Base-by-base conservation (phyloP, 2,797 vertebrate species). In the Gymnocypris eckloni region DNA sequence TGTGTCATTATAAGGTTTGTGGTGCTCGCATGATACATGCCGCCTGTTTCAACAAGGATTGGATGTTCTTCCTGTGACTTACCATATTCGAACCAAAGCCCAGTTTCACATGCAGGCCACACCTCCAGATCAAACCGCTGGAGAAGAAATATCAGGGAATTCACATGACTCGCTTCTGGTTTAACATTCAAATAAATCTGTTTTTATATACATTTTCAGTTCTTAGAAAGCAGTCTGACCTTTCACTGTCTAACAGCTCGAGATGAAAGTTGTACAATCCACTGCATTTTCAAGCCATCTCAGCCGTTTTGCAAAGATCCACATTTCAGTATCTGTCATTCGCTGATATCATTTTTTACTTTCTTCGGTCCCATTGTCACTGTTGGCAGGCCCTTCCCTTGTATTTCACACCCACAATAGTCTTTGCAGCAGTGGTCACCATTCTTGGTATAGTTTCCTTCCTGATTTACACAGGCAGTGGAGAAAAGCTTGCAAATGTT, bases 1-100 rank as follows among this genome's bases (percentile, higher is more conserved):
- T 99, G 98, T 5, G 98, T 99, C 90, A 99, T 99, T 89, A 99
- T 99, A 89, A 99, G 98, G 98, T 99, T 92, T 16, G 0, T 59
- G 22, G 33, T 61, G 45, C 64, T 43, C 13, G 20, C n/a, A 25
- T 33, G 52, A 39, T 81, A 45, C 25, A 25, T 61, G 56, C 28
- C 1, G 1, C 22, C 18, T 33, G 25, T 48, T 72, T 66, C 20
- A 28, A 41, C 45, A 41, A 1, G 1, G 61, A 80, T 80, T 66
- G 66, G 9, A 22, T 54, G 39, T 7, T 70, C 56, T 78, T 78
- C n/a, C 45, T 69, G 39, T 56, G 39, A 56, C 11, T n/a, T 59
- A 39, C 4, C 50, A 59, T 39, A n/a, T 33, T 77, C 16, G 33
- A 77, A 77, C 15, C 41, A 6, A 69, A 67, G 15, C 22, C 45